Base-by-base conservation (phyloP, 2,113 vertebrate genomes). In the Hippocampus guttulatus region DNA sequence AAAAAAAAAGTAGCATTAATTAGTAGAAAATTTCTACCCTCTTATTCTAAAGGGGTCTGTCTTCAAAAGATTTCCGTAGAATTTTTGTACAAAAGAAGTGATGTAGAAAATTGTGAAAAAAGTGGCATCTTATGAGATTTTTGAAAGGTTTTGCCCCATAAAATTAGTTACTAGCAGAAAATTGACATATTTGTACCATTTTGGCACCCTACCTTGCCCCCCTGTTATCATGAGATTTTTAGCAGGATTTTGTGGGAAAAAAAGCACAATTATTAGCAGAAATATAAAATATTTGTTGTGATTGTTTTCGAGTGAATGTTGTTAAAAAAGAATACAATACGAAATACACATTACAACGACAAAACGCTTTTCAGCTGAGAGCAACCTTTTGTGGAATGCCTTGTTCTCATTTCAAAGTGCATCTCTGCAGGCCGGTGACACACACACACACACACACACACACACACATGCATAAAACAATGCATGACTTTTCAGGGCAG, bases 211-310 rank as follows among this genome's bases (percentile, higher is more conserved):
- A 15, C 14, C 45, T 49, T 49, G 47, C 47, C 15, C 12, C 18
- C 14, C 47, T 51, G 21, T 21, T n/a, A 9, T 62, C 30, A 30
- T 7, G 23, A 60, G 5, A 30, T 60, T 60, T 54, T 54, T 54
- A 20, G 60, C 16, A 8, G 7, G 16, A 62, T 62, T 40, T 62
- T 9, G 0, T 38, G 21, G 16, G 9, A 54, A 54, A 54, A 54
- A 40, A 40, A 63, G 38, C 14, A 43, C 21, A 64, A 47, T 58
- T 73, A 71, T 69, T 68, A 79, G 69, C 11, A 27, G 55, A 5
- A 58, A 55, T 12, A 10, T 58, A n/a, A 14, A 45, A 23, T 9
- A 27, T 43, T 60, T 63, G 20, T 38, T 63, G 18, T 8, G 3
- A 11, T 15, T 43, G 38, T 23, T 64, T 43, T 43, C 6, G 18